Base-by-base conservation (phyloP, 2,797 vertebrate species). In the Microctenopoma steveboyesi region DNA sequence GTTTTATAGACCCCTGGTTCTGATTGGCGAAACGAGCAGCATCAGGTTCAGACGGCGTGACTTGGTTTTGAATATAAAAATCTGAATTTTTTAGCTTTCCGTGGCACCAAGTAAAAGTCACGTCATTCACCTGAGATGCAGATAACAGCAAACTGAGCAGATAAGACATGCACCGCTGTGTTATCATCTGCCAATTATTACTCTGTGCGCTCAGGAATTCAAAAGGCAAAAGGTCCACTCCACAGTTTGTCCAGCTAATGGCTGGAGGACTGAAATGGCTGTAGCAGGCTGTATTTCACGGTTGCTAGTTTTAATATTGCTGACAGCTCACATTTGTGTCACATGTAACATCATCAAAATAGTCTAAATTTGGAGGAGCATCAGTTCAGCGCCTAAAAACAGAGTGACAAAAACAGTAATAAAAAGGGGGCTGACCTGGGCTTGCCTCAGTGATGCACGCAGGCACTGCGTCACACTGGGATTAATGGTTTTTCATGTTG, bases 401-500 rank as follows among this genome's bases (percentile, higher is more conserved):
- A 53, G 28, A 75, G 43, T 69, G 72, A 82, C 57, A 13, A 78
- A 75, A 58, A 64, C 8, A 12, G 1, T 0, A 2, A 35, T 16
- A 12, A 33, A 66, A 18, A 15, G 5, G 5, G 39, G 11, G 14
- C 15, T 2, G n/a, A 60, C 55, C 78, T 7, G 2, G 51, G 67
- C 60, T 27, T 7, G 37, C 33, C 57, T 52, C 50, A 0, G 4
- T 5, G 18, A 62, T 35, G n/a, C 56, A 53, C 68, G 48, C 57
- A 39, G 61, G 51, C 74, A 56, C 52, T 76, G 82, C 80, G 74
- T 92, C 90, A 88, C 28, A 62, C 79, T 76, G 81, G 74, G 69
- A 78, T 87, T 86, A 85, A 86, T 87, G 79, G 59, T 77, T 87
- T 85, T 87, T 84, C 64, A 25, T 81, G 86, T 59, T 76, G 83